Evolutionary conservation across 2,113 vertebrate genomes (phyloP).

Genomic region (Rafetus swinhoei): DNA sequence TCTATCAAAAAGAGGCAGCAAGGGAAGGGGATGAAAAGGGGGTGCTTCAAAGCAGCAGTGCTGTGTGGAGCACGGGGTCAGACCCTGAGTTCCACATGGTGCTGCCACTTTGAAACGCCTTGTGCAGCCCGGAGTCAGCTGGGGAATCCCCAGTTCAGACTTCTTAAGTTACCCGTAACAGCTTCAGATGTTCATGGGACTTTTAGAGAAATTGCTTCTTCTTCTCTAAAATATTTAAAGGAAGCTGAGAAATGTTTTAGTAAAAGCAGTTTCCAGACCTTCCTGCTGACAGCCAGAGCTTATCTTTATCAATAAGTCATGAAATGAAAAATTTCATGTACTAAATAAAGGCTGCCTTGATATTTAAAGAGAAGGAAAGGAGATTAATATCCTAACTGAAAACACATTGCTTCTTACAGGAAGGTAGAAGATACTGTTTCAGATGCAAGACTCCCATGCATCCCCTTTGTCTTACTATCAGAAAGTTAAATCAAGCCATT

Average conservation of each 20-base stretch:
- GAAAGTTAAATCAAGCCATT: constrained; percentile 15
- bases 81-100: too few species aligned
- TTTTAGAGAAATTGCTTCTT: not conserved
- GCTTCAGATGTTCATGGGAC: not conserved
- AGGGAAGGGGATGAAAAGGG: too few species aligned
- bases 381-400: constrained; percentile 10
- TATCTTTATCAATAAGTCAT: not conserved
- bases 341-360: not conserved
- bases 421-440: constrained; percentile 6
- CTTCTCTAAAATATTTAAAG: not conserved
- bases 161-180: not conserved
- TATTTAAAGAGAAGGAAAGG: not conserved
- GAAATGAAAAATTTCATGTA: not conserved
- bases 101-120: too few species aligned
- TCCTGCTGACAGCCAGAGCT: not conserved
- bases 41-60: too few species aligned
- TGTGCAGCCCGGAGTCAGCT: too few species aligned
- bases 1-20: too few species aligned
- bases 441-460: not conserved
- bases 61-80: too few species aligned
- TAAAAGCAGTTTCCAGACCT: not conserved
- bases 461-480: constrained; percentile 8
- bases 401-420: not conserved
- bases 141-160: not conserved
- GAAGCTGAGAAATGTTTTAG: not conserved